Evolutionary conservation across 2,113 vertebrate species (phyloP).

Genomic region (Piaya cayana): DNA sequence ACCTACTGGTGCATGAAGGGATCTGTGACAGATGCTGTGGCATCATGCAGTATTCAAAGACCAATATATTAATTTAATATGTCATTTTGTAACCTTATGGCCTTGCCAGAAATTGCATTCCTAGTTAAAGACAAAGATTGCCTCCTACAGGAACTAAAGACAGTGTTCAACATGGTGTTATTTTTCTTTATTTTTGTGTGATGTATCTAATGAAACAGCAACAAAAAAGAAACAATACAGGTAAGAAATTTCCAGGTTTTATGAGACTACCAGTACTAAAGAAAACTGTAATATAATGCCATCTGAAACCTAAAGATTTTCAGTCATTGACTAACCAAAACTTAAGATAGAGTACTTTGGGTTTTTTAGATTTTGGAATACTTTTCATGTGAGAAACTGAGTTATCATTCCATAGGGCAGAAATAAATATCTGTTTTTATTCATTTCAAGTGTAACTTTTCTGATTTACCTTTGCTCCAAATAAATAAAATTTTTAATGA

Average conservation of each 20-base stretch:
- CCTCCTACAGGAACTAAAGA: neutral
- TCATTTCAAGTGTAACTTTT: neutral
- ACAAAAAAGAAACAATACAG: neutral
- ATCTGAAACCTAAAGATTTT: neutral
- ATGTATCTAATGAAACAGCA: neutral
- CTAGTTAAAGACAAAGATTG: neutral
- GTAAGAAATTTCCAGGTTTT: neutral
- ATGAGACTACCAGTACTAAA: neutral
- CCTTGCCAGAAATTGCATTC: neutral
- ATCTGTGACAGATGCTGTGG: neutral
- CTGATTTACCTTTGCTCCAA: neutral
- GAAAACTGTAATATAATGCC: neutral
- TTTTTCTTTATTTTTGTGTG: neutral
- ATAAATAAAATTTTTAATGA: neutral
- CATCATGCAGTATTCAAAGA: slow-evolving; percentile 28
- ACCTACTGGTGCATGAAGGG: slow-evolving; percentile 19
- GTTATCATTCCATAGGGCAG: neutral
- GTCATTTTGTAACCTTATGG: neutral
- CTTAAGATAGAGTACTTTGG: too few species aligned
- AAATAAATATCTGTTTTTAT: neutral
- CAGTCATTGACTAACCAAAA: neutral
- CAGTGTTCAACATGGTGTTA: neutral
- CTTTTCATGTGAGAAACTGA: neutral
- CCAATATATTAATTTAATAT: slow-evolving; percentile 24
- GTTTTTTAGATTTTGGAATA: neutral